phyloP scores from a whole-genome alignment of 2,888 invertebrate species.

The Stratiomys singularior region DNA sequence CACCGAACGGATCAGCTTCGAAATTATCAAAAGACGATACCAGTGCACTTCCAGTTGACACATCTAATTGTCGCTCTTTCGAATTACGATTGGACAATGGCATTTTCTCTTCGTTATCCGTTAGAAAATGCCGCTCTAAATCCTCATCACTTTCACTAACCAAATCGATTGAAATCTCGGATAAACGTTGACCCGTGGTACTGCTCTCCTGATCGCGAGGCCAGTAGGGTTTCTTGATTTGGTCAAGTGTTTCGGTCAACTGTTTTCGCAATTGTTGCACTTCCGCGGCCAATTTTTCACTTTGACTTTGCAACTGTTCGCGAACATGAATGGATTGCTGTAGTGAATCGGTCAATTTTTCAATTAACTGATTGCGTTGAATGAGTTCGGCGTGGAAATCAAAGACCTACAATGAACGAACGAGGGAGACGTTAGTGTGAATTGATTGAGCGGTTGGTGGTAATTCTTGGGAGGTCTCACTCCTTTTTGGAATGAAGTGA shows the following conservation, averaged over 20 bases:
- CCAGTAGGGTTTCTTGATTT: constrained; percentile 60
- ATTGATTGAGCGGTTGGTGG: no score
- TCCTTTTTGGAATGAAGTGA: no score
- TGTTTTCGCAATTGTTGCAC: constrained; percentile 68
- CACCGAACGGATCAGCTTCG: constrained; percentile 59
- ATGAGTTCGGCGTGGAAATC: constrained; percentile 77
- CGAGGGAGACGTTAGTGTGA: not conserved
- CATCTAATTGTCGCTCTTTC: constrained; percentile 56
- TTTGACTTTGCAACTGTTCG: constrained; percentile 71
- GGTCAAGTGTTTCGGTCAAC: constrained; percentile 65
- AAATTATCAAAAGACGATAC: constrained; percentile 29
- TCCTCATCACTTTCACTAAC: constrained; percentile 65
- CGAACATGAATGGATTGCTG: constrained; percentile 73
- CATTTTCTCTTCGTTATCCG: constrained; percentile 60
- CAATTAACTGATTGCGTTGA: constrained; percentile 77
- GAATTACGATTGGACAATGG: constrained; percentile 59
- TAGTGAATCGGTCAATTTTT: constrained; percentile 76
- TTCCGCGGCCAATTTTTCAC: constrained; percentile 71
- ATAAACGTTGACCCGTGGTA: constrained; percentile 61
- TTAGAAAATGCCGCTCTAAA: constrained; percentile 60
- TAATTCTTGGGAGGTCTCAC: constrained; percentile 42
- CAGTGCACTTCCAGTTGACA: no score
- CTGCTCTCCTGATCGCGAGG: constrained; percentile 59
- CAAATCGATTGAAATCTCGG: constrained; percentile 65
- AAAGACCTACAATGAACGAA: constrained; percentile 70